Evolutionary conservation across 2,113 vertebrate species (phyloP).

Genomic region (Narcine bancroftii): DNA sequence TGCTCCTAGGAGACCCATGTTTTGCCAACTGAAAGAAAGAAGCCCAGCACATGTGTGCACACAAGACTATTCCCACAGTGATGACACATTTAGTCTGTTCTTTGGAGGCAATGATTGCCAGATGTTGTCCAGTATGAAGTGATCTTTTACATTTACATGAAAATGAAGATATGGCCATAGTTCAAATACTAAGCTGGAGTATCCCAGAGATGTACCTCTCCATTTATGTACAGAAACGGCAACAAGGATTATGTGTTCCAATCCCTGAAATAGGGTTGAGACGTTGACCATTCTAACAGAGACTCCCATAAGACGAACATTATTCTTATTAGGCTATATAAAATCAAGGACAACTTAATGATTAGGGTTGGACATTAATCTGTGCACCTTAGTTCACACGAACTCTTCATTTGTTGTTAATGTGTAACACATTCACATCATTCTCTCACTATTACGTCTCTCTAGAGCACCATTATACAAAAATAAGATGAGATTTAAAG

Average conservation of each 20-base stretch:
- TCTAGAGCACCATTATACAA: background rate
- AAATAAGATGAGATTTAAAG: background rate
- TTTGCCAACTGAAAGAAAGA: background rate
- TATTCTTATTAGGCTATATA: background rate
- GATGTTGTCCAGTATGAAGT: background rate
- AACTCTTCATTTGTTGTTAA: background rate
- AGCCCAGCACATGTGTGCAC: background rate
- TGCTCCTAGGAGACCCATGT: background rate
- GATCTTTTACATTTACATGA: background rate
- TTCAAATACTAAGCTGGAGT: background rate
- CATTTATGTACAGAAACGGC: background rate
- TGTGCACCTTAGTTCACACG: background rate
- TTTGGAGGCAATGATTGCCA: background rate
- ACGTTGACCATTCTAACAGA: background rate
- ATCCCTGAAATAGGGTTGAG: background rate
- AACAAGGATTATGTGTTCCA: no score
- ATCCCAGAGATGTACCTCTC: background rate
- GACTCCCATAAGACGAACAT: background rate
- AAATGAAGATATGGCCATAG: background rate
- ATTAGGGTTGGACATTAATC: background rate
- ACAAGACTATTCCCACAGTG: background rate
- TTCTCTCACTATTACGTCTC: no score
- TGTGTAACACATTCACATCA: no score
- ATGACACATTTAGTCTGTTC: background rate
- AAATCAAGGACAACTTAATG: background rate